Conservation (phyloP, 2,888 invertebrate species). For the Patella caerulea region DNA sequence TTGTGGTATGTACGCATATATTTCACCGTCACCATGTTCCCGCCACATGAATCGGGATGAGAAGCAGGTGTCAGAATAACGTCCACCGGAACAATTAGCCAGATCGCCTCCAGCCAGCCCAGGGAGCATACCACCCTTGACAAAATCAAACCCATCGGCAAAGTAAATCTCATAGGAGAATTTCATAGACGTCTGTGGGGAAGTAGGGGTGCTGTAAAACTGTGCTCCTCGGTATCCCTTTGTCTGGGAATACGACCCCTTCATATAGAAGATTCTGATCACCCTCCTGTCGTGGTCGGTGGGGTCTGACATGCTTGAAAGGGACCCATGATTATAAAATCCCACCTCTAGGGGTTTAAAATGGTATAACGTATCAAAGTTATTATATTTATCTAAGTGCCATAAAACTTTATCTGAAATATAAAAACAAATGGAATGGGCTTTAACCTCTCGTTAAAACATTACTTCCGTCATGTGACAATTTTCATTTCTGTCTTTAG, state of each 20-base stretch:
- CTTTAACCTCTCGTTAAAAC: too few species aligned
- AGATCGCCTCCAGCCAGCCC: slow-evolving; percentile 42
- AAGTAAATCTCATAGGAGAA: slow-evolving; percentile 38
- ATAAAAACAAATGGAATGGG: too few species aligned
- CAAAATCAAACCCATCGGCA: slow-evolving; percentile 16
- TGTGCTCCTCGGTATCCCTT: slow-evolving; percentile 40
- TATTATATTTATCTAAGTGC: too few species aligned
- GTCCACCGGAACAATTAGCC: slow-evolving; percentile 46
- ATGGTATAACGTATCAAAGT: too few species aligned
- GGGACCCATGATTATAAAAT: too few species aligned
- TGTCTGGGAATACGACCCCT: neutral
- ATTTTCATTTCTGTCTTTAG: too few species aligned
- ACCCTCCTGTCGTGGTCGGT: neutral
- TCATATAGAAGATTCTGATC: slow-evolving; percentile 6
- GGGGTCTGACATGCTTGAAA: neutral
- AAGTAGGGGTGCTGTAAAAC: slow-evolving; percentile 38
- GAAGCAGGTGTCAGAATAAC: slow-evolving; percentile 43
- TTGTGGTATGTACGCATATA: slow-evolving; percentile 45
- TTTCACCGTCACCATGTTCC: slow-evolving; percentile 44
- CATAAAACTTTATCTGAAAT: too few species aligned
- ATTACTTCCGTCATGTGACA: too few species aligned
- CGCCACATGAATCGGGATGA: slow-evolving; percentile 54
- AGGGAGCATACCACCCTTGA: slow-evolving; percentile 48
- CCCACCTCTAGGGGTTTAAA: too few species aligned
- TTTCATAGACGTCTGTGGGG: slow-evolving; percentile 22